Base-by-base conservation (phyloP, 64 coral and sea anemone genomes). In the Platygyra sinensis region DNA sequence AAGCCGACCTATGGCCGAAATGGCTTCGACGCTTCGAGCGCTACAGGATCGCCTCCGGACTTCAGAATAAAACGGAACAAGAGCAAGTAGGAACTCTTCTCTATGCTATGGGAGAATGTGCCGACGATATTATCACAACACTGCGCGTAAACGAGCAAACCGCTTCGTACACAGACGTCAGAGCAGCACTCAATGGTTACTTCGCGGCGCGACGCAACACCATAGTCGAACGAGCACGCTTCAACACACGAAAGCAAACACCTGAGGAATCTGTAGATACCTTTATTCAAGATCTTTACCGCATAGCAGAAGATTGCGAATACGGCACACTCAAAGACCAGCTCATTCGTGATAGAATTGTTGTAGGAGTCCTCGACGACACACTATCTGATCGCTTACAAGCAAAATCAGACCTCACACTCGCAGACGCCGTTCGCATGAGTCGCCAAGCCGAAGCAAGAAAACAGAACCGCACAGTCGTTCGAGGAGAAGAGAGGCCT, bases 71-170 rank as follows among this genome's bases (percentile, higher is more conserved):
- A 80, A 17, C 54, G 19, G 60, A 79, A 7, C 73, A 63, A 0
- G 86, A 93, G 32, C 91, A 88, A 81, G 75, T 93, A 17, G 69
- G 75, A 20, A 88, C 71, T 19, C 30, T 93, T n/a, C 85, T 93
- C 11, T 93, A 88, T 72, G 39, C 91, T 9, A 88, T 93, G 85
- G 85, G 91, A 22, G 83, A 87, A 19, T 87, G 76, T 72, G 92
- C 92, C 7, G 86, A 88, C 49, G 77, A 93, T 75, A 93, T 88
- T 20, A 20, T 93, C 24, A 63, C 38, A 67, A 89, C 20, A 6
- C 52, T 88, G n/a, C n/a, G n/a, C n/a, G n/a, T 93, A 19, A 36
- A 49, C 20, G 83, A 93, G 67, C 38, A 52, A 27, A 87, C 52
- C 57, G 22, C 22, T 74, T 72, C 79, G 19, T 91, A 59, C n/a